Evolutionary conservation across 2,888 invertebrate genomes (phyloP).

Genomic region (Allygus modestus): DNA sequence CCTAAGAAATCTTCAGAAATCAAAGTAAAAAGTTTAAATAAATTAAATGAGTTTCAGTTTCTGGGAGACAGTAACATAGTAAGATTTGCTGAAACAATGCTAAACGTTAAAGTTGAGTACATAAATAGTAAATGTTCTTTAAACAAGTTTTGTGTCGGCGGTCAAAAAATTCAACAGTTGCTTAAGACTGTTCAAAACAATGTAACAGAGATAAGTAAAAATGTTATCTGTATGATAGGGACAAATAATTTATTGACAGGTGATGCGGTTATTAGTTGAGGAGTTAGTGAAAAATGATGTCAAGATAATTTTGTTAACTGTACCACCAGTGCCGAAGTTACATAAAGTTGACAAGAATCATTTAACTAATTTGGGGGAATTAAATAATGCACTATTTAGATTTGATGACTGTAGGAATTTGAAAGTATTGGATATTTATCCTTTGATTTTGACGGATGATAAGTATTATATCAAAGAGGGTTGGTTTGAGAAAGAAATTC

Average conservation of each 20-base stretch:
- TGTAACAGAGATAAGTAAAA: not conserved
- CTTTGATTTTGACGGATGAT: not conserved
- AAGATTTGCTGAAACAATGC: constrained; percentile 13
- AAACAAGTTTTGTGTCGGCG: not conserved
- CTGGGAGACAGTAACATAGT: not conserved
- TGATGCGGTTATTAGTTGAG: not conserved
- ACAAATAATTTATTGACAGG: not conserved
- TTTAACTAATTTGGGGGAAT: not conserved
- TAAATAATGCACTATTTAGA: not conserved
- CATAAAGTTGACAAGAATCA: not conserved
- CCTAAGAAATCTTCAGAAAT: not conserved
- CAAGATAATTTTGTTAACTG: not conserved
- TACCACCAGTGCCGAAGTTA: not conserved
- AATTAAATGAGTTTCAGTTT: not conserved
- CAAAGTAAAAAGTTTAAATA: not conserved
- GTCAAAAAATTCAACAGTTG: not conserved
- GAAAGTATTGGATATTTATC: constrained; percentile 7
- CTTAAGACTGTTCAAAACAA: not conserved
- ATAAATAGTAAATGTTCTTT: not conserved
- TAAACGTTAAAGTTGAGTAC: not conserved
- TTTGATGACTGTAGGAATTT: not conserved
- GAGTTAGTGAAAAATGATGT: not conserved
- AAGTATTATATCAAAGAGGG: not conserved
- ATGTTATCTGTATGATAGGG: constrained; percentile 17
- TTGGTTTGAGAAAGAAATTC: not conserved